These are phyloP conservation scores for Zophobas atratus DNA, from an alignment of 1,140 invertebrate genomes.

Conservation along the genomic window DNA sequence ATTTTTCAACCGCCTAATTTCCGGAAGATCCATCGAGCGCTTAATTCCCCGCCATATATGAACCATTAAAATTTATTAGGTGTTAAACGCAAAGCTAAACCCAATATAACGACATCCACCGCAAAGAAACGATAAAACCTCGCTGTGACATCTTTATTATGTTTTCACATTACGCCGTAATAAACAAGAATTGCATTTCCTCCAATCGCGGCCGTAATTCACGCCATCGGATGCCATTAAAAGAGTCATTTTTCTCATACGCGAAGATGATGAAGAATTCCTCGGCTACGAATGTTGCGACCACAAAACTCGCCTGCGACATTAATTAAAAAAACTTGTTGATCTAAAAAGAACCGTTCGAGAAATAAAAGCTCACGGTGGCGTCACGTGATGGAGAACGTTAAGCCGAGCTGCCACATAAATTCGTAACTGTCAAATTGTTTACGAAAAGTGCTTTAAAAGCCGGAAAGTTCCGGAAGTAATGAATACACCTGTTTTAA, in stretches of 20 bases:
- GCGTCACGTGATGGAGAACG: background rate
- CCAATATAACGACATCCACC: slow-evolving; percentile 17
- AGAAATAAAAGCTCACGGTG: no score
- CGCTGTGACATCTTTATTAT: slow-evolving; percentile 34
- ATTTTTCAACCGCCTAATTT: no score
- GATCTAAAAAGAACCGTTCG: no score
- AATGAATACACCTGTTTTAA: background rate
- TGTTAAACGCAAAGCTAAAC: slow-evolving; percentile 16
- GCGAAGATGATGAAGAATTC: no score
- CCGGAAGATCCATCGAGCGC: no score
- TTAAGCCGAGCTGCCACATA: background rate
- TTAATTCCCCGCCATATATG: background rate
- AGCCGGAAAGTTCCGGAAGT: background rate
- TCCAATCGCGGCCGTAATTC: slow-evolving; percentile 32
- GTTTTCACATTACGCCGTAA: slow-evolving; percentile 27
- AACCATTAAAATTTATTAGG: slow-evolving; percentile 6
- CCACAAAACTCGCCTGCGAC: no score
- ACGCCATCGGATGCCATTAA: slow-evolving; percentile 11
- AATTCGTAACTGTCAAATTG: slow-evolving; percentile 2
- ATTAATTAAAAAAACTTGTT: no score
- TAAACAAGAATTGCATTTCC: slow-evolving; percentile 46
- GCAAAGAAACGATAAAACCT: slow-evolving; percentile 26
- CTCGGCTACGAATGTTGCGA: no score
- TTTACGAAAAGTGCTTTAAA: slow-evolving; percentile 1
- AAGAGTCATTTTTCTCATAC: slow-evolving; percentile 8